phyloP scores from a whole-genome alignment of 2,797 vertebrate genomes.

The Dicrostonyx torquatus region DNA sequence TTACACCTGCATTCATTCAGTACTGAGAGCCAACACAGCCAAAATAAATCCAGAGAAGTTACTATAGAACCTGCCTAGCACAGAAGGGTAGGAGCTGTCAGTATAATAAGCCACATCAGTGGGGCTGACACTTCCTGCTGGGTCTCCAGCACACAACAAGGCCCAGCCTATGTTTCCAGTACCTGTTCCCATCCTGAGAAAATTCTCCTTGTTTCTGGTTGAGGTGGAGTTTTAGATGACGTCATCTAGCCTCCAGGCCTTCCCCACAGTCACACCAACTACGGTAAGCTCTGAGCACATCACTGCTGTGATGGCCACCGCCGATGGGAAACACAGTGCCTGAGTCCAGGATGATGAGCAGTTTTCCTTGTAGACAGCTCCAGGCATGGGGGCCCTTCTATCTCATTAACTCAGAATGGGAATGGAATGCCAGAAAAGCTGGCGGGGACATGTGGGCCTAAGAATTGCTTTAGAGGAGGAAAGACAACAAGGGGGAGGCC shows the following conservation, averaged over 20 bases:
- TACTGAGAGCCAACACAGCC: neutral
- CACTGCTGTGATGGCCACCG: neutral
- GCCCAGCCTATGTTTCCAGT: neutral
- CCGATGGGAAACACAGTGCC: neutral
- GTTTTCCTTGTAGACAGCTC: conserved; percentile 31
- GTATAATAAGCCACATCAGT: neutral
- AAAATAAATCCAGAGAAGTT: neutral
- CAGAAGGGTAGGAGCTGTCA: neutral
- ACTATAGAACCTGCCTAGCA: neutral
- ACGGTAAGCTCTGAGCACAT: neutral
- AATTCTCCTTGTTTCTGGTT: neutral
- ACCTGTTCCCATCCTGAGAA: neutral
- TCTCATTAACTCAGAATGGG: conserved; percentile 36
- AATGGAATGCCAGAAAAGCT: conserved; percentile 49
- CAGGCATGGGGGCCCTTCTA: conserved; percentile 27
- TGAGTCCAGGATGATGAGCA: neutral
- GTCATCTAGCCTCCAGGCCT: neutral
- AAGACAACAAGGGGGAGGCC: neutral
- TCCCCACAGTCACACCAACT: neutral
- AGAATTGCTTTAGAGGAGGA: neutral
- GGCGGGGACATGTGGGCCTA: neutral
- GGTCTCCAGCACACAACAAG: neutral
- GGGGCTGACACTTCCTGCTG: neutral
- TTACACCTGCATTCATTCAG: neutral
- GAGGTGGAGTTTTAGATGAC: neutral